Percentiles rank a stretch among this genome's conserved stretches.
These are phyloP conservation scores for Scaptomyza reducta DNA, from an alignment of 2,888 invertebrate genomes.

Conservation along the genomic window DNA sequence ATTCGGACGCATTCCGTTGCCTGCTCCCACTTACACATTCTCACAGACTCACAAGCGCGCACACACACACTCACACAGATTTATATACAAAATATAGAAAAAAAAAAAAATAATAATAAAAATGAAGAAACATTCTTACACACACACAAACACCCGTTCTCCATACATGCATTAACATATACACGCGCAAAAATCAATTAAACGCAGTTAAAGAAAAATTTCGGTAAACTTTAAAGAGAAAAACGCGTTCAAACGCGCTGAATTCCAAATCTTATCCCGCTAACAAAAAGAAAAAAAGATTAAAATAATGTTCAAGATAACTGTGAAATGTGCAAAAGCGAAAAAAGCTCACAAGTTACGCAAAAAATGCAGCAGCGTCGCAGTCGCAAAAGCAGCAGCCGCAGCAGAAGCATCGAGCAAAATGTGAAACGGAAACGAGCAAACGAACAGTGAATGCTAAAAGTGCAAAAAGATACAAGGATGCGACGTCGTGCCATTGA, in stretches of 20 bases:
- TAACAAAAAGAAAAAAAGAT: background rate
- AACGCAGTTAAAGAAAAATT: slow-evolving; percentile 49
- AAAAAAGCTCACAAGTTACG: slow-evolving; percentile 72
- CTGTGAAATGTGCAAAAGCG: slow-evolving; percentile 65
- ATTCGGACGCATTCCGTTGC: slow-evolving; percentile 81
- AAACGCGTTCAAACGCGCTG: slow-evolving; percentile 18
- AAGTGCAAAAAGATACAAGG: slow-evolving; percentile 56
- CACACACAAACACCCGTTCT: slow-evolving; percentile 26
- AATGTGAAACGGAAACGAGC: slow-evolving; percentile 69
- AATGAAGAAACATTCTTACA: slow-evolving; percentile 19
- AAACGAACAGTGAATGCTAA: slow-evolving; percentile 54
- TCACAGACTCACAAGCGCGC: slow-evolving; percentile 32
- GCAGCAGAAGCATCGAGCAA: slow-evolving; percentile 50
- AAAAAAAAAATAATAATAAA: too few relatives aligned
- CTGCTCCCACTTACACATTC: slow-evolving; percentile 57
- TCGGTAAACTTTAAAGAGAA: slow-evolving; percentile 31
- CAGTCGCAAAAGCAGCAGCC: slow-evolving; percentile 31
- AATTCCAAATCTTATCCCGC: slow-evolving; percentile 10
- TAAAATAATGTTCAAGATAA: slow-evolving; percentile 56
- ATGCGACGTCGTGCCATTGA: slow-evolving; percentile 66
- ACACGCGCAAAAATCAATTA: slow-evolving; percentile 74
- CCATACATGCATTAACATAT: slow-evolving; percentile 51
- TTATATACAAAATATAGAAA: slow-evolving; percentile 3
- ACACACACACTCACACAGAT: slow-evolving; percentile 41
- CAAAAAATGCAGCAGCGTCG: slow-evolving; percentile 70